Percentiles rank a stretch among this genome's conserved stretches.
These are phyloP conservation scores for Pangasius mekongensis DNA, from an alignment of 2,797 vertebrate genomes.

Conservation along the genomic window DNA sequence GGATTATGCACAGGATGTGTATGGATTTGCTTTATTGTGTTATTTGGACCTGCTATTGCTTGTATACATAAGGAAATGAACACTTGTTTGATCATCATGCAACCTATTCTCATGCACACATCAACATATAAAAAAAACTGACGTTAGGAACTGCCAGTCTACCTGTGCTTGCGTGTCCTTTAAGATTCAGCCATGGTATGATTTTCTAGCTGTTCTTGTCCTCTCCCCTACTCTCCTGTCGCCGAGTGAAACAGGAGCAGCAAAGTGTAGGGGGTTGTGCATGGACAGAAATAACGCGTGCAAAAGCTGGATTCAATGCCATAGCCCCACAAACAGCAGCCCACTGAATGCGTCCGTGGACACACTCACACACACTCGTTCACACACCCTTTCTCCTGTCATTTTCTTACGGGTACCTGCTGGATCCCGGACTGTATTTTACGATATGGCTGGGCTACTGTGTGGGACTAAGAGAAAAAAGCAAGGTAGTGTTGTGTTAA, in stretches of 20 bases:
- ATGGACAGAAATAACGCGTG: constrained; percentile 78
- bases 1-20: background rate
- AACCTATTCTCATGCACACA: background rate
- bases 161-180: constrained; percentile 9
- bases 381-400: constrained; percentile 42
- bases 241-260: constrained; percentile 72
- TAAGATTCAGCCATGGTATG: constrained; percentile 2
- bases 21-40: background rate
- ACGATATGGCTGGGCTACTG: constrained; percentile 83
- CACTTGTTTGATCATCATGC: background rate
- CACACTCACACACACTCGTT: constrained; percentile 21
- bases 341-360: constrained; percentile 13
- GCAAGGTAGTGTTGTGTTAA: constrained; percentile 72
- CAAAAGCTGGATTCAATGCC: constrained; percentile 70
- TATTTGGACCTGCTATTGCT: background rate
- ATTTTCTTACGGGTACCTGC: constrained; percentile 32
- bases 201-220: constrained; percentile 15
- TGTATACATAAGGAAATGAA: background rate
- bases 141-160: constrained; percentile 1
- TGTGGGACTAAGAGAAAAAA: constrained; percentile 86
- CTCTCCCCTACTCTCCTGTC: constrained; percentile 29
- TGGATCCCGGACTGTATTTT: constrained; percentile 37
- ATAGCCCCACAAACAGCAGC: constrained; percentile 61
- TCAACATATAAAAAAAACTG: background rate
- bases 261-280: constrained; percentile 72